Percentiles rank a stretch among this genome's conserved stretches.
Evolutionary conservation across 2,888 invertebrate genomes (phyloP).

Genomic region (Tipula helvola): DNA sequence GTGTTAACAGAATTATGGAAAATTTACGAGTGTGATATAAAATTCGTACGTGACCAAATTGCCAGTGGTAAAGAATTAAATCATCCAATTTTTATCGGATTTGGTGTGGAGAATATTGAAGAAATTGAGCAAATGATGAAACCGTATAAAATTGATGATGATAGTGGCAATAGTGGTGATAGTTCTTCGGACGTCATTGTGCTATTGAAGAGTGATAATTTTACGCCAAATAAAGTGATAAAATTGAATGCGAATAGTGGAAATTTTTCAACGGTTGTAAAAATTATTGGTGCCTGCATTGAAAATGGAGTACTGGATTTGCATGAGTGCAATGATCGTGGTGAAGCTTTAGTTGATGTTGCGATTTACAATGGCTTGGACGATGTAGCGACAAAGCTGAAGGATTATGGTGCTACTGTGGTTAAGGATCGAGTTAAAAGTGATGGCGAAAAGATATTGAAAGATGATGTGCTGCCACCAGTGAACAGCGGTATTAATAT

Average conservation of each 20-base stretch:
- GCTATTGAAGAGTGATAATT: background rate
- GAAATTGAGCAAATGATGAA: background rate
- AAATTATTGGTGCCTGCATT: background rate
- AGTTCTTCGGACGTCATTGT: background rate
- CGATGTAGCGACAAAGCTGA: background rate
- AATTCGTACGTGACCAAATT: background rate
- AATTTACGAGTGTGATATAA: background rate
- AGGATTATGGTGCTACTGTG: background rate
- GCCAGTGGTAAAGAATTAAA: background rate
- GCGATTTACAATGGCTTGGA: background rate
- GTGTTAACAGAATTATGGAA: background rate
- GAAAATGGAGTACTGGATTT: background rate
- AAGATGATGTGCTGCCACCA: background rate
- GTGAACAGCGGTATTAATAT: background rate
- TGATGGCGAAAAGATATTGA: background rate
- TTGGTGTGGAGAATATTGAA: background rate
- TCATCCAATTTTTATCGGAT: background rate
- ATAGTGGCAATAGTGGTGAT: background rate
- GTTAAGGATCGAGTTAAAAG: background rate
- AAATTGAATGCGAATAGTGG: background rate
- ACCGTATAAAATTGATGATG: background rate
- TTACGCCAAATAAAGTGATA: background rate
- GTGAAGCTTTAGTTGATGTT: background rate
- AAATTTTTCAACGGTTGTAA: background rate
- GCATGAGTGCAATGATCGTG: background rate